Evolutionary conservation across 2,113 vertebrate species (phyloP).

Genomic region (Polypterus senegalus): DNA sequence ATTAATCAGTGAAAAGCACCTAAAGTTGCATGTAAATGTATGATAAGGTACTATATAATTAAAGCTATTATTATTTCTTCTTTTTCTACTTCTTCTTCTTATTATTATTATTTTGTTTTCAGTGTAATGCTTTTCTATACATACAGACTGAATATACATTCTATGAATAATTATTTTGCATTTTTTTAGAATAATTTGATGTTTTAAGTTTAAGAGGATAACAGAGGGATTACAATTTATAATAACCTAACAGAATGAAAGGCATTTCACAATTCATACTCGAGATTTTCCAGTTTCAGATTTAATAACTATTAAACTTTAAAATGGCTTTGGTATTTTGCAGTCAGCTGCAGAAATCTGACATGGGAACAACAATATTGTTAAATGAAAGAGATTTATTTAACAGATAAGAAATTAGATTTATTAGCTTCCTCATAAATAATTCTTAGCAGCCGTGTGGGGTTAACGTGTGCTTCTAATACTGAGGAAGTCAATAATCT

Average conservation of each 20-base stretch:
- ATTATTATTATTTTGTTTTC: no score
- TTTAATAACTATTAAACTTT: conserved; percentile 44
- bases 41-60: no score
- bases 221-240: conserved; percentile 40
- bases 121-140: not conserved
- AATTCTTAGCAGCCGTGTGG: conserved; percentile 36
- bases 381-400: conserved; percentile 52
- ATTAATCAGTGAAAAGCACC: no score
- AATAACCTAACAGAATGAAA: conserved; percentile 34
- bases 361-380: conserved; percentile 29
- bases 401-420: conserved; percentile 41
- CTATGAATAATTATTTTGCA: not conserved
- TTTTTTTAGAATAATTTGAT: conserved; percentile 31
- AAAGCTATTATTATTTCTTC: no score
- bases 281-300: conserved; percentile 34
- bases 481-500: conserved; percentile 48
- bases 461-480: conserved; percentile 22
- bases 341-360: conserved; percentile 46
- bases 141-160: no score
- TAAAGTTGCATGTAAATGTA: no score
- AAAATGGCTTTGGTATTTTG: conserved; percentile 37
- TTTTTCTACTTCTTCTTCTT: no score
- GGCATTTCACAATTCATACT: conserved; percentile 30
- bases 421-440: conserved; percentile 57
- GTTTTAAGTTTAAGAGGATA: conserved; percentile 41